Evolutionary conservation across 2,797 vertebrate species (phyloP).

Genomic region (Paguma larvata): DNA sequence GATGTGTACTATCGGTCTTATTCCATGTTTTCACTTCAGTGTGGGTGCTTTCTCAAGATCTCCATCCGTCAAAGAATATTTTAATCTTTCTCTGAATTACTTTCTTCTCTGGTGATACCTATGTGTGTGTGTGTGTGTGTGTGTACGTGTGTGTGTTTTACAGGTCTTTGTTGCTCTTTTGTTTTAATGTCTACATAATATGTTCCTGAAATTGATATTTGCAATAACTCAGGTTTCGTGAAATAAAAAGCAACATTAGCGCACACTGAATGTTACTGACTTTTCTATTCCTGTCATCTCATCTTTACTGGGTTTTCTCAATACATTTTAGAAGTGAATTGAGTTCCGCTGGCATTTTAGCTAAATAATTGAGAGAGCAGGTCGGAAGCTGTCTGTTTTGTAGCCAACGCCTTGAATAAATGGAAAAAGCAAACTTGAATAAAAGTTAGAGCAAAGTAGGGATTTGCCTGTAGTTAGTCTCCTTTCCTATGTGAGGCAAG

Average conservation of each 20-base stretch:
- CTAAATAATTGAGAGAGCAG: constrained; percentile 47
- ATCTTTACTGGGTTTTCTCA: background rate
- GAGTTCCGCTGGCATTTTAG: constrained; percentile 55
- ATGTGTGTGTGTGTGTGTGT: background rate
- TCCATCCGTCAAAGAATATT: background rate
- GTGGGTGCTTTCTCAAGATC: constrained; percentile 31
- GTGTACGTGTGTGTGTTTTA: background rate
- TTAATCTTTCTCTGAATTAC: constrained; percentile 29
- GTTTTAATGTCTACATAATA: constrained; percentile 70
- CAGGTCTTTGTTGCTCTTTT: constrained; percentile 56
- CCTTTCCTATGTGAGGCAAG: background rate
- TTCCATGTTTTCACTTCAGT: constrained; percentile 18
- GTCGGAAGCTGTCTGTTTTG: constrained; percentile 69
- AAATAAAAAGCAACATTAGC: constrained; percentile 71
- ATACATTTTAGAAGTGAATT: background rate
- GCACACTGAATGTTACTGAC: background rate
- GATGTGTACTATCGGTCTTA: background rate
- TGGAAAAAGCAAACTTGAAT: constrained; percentile 71
- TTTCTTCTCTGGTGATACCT: background rate
- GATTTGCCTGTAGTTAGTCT: constrained; percentile 57
- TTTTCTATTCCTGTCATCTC: constrained; percentile 61
- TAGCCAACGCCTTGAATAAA: constrained; percentile 83
- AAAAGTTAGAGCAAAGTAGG: constrained; percentile 14
- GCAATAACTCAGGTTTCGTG: constrained; percentile 62
- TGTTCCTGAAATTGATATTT: constrained; percentile 56